Evolutionary conservation across 2,888 invertebrate species (phyloP), one percentile per base, ranked within the genome.

Genomic region (Tenthredo scrophulariae): DNA sequence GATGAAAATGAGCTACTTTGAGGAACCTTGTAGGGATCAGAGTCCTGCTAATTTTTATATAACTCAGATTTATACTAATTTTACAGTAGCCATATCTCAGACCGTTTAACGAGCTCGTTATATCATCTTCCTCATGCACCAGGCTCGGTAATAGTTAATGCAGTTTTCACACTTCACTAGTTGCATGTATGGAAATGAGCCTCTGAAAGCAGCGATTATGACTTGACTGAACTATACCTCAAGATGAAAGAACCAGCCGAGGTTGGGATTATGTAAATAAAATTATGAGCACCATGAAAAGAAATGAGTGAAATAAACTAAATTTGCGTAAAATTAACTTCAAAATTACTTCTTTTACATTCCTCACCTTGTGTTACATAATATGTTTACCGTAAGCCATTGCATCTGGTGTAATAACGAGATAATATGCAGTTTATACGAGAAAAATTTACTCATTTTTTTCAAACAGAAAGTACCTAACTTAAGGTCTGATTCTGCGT

Each of bases 31-130:
- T 22, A 33, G 26, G 58, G 79, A 62, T 62, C 40, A 80, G 37
- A n/a, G 40, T n/a, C 6, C 22, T 37, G 37, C 26, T 80, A 40
- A 80, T 80, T 37, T 50, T 58, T 26, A 40, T 80, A 62, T 62
- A n/a, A 58, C 40, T 62, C 9, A 29, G 50, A 80, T 80, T 62
- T 62, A 62, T 22, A 62, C 40, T 26, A 62, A 80, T 62, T 58
- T 22, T 15, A 80, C 7, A 1, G 40, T 5, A 7, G 37, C 22
- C 26, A 62, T 62, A 80, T 80, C 13, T 37, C 26, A 40, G 40
- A 26, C 43, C 10, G 22, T 33, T 0, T 40, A 80, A 33, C 22
- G 1, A 18, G 37, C 15, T 40, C 22, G 15, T 80, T 40, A 15
- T 43, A 33, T 74, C 13, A 43, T 22, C 13, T 43, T 37, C 70